phyloP scores from a whole-genome alignment of 92 coral and sea anemone genomes.

The Zoanthus solanderi region DNA sequence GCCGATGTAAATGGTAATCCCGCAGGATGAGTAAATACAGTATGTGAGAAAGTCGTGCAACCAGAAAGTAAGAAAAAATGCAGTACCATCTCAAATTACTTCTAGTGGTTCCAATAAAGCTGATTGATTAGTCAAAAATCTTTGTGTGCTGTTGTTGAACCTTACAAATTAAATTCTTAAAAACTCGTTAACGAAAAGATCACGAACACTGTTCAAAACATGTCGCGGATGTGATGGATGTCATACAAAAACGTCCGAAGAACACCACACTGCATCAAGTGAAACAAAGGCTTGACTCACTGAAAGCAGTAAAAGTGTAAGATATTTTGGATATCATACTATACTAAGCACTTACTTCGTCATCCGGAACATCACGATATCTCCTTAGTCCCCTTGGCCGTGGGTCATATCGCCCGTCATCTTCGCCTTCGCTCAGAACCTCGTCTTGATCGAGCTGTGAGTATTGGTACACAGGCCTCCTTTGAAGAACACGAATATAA shows the following conservation, averaged over 20 bases:
- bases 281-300: background rate
- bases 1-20: too few relatives aligned
- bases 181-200: too few relatives aligned
- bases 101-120: too few relatives aligned
- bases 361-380: constrained; percentile 36
- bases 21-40: too few relatives aligned
- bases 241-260: background rate
- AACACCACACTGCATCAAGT: background rate
- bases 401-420: constrained; percentile 27
- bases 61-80: too few relatives aligned
- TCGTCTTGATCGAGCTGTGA: constrained; percentile 22
- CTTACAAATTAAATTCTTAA: too few relatives aligned
- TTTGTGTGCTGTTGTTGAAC: too few relatives aligned
- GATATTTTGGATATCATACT: background rate
- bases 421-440: constrained; percentile 38
- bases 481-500: background rate
- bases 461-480: constrained; percentile 11
- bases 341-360: constrained; percentile 8
- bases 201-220: too few relatives aligned
- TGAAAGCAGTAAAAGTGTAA: too few relatives aligned
- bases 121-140: background rate
- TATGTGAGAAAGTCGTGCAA: too few relatives aligned
- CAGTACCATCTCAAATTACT: too few relatives aligned
- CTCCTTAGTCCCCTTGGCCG: constrained; percentile 44
- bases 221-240: too few relatives aligned